Base-by-base conservation (phyloP, 1,140 invertebrate species). In the Rhyacophila brunnea region DNA sequence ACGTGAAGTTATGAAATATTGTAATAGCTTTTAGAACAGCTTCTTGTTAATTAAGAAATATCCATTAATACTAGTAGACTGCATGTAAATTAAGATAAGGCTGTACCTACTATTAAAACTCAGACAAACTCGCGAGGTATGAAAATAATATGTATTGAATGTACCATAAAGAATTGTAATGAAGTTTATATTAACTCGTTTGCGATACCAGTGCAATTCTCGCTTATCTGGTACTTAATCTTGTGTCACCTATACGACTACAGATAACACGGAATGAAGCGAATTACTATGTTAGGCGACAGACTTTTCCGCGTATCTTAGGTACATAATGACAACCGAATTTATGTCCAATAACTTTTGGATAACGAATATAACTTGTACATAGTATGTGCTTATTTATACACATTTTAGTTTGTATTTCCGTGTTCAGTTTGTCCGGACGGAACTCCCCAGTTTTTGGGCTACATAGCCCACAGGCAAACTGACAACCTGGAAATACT, bases 31-130 rank as follows among this genome's bases (percentile, higher is more conserved):
- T 28, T 42, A 48, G 43, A 53, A 34, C 49, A 47, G 57, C 57
- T 59, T 52, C 48, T 50, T 46, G 57, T 53, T 59, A 59, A 59
- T 59, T 48, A 59, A 59, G 57, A 59, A 59, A 59, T 59, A 59
- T 52, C 57, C 44, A 59, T 59, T 52, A 59, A 59, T 59, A 59
- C 57, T 13, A 40, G 47, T 58, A 43, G 47, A 59, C 45, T 32
- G 38, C 56, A 23, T 40, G 47, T 58, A 48, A 58, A 58, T 52
- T 59, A 43, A 59, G 57, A 59, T 59, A 59, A 59, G 57, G 23
- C 49, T 42, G 42, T 13, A 17, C n/a, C n/a, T n/a, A n/a, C 40
- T 53, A 59, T 59, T 59, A 47, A 53, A 46, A 59, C 46, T 45
- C 50, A 50, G 36, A 58, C 40, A 28, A 5, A 28, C 23, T 9